phyloP scores from a whole-genome alignment of 2,113 vertebrate genomes.

The Melozone crissalis region DNA sequence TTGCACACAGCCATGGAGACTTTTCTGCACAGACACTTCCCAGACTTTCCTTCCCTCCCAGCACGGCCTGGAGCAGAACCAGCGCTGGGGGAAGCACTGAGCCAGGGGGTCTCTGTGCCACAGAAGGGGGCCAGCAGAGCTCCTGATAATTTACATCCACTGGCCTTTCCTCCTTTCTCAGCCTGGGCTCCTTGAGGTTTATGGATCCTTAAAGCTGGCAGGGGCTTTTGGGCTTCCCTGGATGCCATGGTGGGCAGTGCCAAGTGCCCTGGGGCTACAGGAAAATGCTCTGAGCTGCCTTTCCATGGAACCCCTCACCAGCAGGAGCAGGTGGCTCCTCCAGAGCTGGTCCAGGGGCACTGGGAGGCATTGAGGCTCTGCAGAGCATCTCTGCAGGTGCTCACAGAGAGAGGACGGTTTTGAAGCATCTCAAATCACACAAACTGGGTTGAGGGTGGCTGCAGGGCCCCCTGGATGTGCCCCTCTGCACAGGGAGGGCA shows the following conservation, averaged over 20 bases:
- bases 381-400: neutral
- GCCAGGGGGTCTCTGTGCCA: neutral
- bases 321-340: neutral
- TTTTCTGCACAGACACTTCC: neutral
- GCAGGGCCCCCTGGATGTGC: neutral
- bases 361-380: neutral
- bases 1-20: neutral
- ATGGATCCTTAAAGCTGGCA: neutral
- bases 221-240: neutral
- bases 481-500: neutral
- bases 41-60: neutral
- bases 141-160: neutral
- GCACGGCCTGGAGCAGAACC: neutral
- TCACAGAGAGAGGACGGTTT: neutral
- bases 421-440: neutral
- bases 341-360: neutral
- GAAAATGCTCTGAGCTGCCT: neutral
- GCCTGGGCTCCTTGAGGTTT: neutral
- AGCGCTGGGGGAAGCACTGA: accelerated
- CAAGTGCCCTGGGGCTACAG: neutral
- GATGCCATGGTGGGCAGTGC: neutral
- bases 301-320: neutral
- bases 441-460: neutral
- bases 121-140: accelerated
- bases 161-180: neutral